Evolutionary conservation across 2,888 invertebrate species (phyloP).

Genomic region (Gari tellinella): DNA sequence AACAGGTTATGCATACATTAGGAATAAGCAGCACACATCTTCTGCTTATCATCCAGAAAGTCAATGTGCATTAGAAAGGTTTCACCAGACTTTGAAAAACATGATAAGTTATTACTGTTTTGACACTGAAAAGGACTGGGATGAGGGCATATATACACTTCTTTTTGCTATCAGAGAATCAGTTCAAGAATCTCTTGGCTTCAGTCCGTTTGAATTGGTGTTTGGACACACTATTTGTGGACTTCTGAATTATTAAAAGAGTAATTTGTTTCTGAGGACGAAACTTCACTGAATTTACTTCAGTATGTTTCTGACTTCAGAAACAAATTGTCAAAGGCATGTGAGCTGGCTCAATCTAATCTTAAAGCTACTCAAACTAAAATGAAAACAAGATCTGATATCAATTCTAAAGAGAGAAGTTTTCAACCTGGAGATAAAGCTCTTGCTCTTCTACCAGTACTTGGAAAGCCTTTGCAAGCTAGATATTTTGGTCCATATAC

Average conservation of each 20-base stretch:
- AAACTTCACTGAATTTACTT: conserved; percentile 21
- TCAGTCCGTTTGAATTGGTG: conserved; percentile 45
- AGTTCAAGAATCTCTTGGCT: too few species aligned
- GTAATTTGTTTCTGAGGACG: conserved; percentile 33
- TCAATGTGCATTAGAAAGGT: conserved; percentile 47
- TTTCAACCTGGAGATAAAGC: conserved; percentile 60
- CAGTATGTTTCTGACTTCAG: conserved; percentile 41
- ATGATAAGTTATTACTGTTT: conserved; percentile 47
- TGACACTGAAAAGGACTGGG: conserved; percentile 40
- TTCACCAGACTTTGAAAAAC: conserved; percentile 50
- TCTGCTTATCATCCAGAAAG: conserved; percentile 49
- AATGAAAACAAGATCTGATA: conserved; percentile 62
- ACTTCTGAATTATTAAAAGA: too few species aligned
- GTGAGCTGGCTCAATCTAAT: conserved; percentile 46
- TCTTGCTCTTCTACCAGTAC: conserved; percentile 50
- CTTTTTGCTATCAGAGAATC: conserved; percentile 46
- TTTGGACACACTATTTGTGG: conserved; percentile 33
- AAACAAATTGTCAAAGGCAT: conserved; percentile 16
- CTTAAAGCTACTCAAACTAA: conserved; percentile 27
- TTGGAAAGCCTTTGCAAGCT: conserved; percentile 48
- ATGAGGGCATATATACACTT: conserved; percentile 39
- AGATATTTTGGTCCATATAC: conserved; percentile 55
- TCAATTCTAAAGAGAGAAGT: conserved; percentile 23
- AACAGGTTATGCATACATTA: conserved; percentile 45
- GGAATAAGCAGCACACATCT: conserved; percentile 40